Evolutionary conservation across 1,140 invertebrate species (phyloP).

Genomic region (Matsumurasca onukii): DNA sequence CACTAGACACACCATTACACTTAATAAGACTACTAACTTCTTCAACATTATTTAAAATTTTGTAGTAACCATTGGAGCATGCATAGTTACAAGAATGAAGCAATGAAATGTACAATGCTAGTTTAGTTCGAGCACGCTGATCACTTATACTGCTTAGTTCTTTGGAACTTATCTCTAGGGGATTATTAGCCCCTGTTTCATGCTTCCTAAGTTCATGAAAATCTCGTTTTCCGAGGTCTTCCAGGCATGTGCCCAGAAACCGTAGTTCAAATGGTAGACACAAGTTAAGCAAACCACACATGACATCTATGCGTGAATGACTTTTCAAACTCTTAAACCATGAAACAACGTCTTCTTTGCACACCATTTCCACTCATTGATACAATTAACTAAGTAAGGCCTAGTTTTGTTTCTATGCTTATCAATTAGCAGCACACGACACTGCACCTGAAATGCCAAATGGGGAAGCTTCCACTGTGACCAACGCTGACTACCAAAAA

Average conservation of each 20-base stretch:
- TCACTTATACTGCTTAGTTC: slow-evolving; percentile 53
- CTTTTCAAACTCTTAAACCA: slow-evolving; percentile 93
- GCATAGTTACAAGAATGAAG: slow-evolving; percentile 82
- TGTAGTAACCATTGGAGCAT: slow-evolving; percentile 80
- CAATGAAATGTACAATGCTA: slow-evolving; percentile 82
- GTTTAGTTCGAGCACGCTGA: slow-evolving; percentile 72
- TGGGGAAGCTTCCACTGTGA: slow-evolving; percentile 24
- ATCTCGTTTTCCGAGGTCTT: slow-evolving; percentile 87
- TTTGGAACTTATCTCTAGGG: slow-evolving; percentile 58
- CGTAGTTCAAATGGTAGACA: slow-evolving; percentile 92
- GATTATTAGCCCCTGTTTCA: slow-evolving; percentile 81
- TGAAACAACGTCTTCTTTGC: slow-evolving; percentile 89
- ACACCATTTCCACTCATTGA: slow-evolving; percentile 84
- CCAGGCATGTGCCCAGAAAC: slow-evolving; percentile 87
- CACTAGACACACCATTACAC: slow-evolving; percentile 26
- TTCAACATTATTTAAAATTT: slow-evolving; percentile 61
- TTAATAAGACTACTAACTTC: slow-evolving; percentile 42
- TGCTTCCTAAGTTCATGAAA: slow-evolving; percentile 83
- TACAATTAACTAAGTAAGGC: slow-evolving; percentile 46
- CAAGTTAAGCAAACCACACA: slow-evolving; percentile 92
- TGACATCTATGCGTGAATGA: slow-evolving; percentile 91
- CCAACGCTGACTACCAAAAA: slow-evolving; percentile 18
- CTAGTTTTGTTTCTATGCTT: slow-evolving; percentile 36
- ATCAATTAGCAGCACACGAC: slow-evolving; percentile 36
- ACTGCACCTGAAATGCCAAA: slow-evolving; percentile 33